Base-by-base conservation (phyloP, 2,888 invertebrate genomes). In the Noctua comes region DNA sequence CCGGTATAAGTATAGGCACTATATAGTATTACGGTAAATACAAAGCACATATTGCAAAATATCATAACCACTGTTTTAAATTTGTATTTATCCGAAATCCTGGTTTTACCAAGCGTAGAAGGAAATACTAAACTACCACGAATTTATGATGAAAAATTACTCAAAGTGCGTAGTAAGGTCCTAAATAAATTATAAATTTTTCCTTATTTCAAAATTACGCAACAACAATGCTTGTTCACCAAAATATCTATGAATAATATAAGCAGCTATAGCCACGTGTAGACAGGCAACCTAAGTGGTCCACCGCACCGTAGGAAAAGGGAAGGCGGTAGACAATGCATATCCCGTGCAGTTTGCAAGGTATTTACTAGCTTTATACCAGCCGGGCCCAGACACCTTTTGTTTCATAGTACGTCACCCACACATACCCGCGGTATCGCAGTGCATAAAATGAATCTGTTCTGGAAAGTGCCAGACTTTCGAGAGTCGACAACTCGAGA, bases 281-380 rank as follows among this genome's bases (percentile, higher is more conserved):
- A 88, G 76, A 78, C 81, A 84, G 64, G 40, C 27, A 69, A 73
- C 46, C 68, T 84, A 84, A 84, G 82, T 79, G 78, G 88, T 84
- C 76, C 65, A 74, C 69, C 73, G 78, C 66, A 77, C 68, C 73
- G 78, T 73, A 40, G 59, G 59, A 27, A 59, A 59, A 80, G 79
- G 81, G 80, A 82, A 79, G 94, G 94, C 93, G 93, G 95, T 94
- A 96, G 95, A 92, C 90, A 92, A 92, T 88, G 86, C 88, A 89
- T 84, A 90, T 91, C 88, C 88, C 86, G 83, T 86, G 86, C 88
- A 90, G 89, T 87, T 90, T 88, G 88, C 90, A 87, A 88, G 86
- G 84, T 86, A 88, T 90, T 87, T 88, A 87, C 88, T 76, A 68
- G 77, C 76, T 78, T 80, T 84, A 86, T 82, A 76, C 85, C 88